Evolutionary conservation across 2,797 vertebrate species (phyloP), one percentile per base, ranked within the genome.

Genomic region (Eulemur coronatus): DNA sequence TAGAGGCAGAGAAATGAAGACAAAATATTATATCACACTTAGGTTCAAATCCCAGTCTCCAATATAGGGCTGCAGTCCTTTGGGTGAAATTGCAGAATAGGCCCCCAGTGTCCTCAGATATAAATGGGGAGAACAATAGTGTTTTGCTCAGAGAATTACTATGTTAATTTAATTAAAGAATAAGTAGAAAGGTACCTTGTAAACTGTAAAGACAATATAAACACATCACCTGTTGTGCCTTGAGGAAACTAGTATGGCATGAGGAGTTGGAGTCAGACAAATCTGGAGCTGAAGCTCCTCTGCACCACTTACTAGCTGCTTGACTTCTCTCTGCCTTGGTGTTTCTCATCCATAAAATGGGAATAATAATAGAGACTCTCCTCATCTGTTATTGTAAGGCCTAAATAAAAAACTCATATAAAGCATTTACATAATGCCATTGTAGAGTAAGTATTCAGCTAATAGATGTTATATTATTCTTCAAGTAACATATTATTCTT

Each of bases 1-100:
- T 43, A 72, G 33, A 87, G 48, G 35, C 8, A n/a, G 15, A 85
- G 67, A 91, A 92, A 76, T 87, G 22, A 96, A 96, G 69, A 93
- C 30, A 26, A 67, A 84, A 41, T 33, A 70, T n/a, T 43, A 33
- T 73, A 63, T 73, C 35, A 28, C 4, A 20, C 8, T 84, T 48
- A 69, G 5, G 22, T 50, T 89, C 4, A 87, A 84, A 91, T 82
- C 15, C 22, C 41, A 46, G 43, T 13, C 41, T 94, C 10, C 26
- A 59, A 52, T 48, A 33, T 50, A 59, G 41, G 46, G 18, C n/a
- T 70, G 8, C n/a, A 24, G 52, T 38, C 17, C 22, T 82, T 59
- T 67, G 33, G 41, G 14, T 43, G 46, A 90, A 91, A 93, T 89
- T 30, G 26, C 9, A 55, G 13, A 33, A 1, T 18, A 86, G 65